Evolutionary conservation across 2,797 vertebrate species (phyloP).

Genomic region (Cuniculus paca): DNA sequence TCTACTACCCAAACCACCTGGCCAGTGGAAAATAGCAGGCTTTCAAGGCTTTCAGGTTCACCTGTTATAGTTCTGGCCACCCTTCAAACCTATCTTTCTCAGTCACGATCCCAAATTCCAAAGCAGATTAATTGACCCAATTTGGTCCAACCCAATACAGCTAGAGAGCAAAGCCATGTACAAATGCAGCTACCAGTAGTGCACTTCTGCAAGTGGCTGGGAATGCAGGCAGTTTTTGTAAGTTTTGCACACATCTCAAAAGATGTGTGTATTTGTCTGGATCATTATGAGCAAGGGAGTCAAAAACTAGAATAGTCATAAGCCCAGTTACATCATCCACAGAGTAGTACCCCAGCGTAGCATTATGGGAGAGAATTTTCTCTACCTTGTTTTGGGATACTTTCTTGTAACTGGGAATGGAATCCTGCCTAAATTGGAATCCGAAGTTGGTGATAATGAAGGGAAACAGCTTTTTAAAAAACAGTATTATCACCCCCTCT

Average conservation of each 20-base stretch:
- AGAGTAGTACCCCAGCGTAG: not conserved
- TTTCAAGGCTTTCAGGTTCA: not conserved
- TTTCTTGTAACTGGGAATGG: not conserved
- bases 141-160: not conserved
- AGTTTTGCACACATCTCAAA: not conserved
- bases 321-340: not conserved
- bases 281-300: not conserved
- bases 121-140: not conserved
- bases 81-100: not conserved
- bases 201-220: not conserved
- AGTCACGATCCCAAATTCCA: not conserved
- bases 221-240: not conserved
- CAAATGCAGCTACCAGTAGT: rapidly evolving
- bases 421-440: not conserved
- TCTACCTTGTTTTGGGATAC: not conserved
- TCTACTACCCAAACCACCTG: not conserved
- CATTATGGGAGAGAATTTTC: not conserved
- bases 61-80: not conserved
- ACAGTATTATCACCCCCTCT: not conserved
- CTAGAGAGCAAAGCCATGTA: not conserved
- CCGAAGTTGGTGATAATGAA: not conserved
- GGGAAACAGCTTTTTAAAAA: not conserved
- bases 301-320: not conserved
- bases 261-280: not conserved
- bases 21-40: not conserved